phyloP scores from a whole-genome alignment of 2,797 vertebrate species.

The Smutsia gigantea region DNA sequence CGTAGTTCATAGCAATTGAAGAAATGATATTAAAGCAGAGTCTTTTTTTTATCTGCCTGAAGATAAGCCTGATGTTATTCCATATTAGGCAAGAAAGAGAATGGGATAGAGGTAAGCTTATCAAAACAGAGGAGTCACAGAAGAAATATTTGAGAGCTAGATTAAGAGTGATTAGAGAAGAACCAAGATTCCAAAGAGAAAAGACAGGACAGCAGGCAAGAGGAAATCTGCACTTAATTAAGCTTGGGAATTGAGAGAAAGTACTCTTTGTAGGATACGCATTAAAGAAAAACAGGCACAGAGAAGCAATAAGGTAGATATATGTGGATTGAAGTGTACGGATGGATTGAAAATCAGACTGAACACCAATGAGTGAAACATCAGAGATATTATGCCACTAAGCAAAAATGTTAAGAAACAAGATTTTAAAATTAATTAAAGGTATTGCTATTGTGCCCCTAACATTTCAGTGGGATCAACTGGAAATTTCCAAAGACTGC shows the following conservation, averaged over 20 bases:
- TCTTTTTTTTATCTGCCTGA: slow-evolving; percentile 4
- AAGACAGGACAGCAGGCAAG: background rate
- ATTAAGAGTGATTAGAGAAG: background rate
- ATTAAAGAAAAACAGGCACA: background rate
- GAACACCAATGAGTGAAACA: background rate
- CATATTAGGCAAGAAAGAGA: background rate
- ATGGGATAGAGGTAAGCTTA: background rate
- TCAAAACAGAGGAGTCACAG: background rate
- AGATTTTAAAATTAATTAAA: background rate
- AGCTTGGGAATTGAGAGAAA: background rate
- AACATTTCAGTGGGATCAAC: background rate
- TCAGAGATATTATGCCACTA: background rate
- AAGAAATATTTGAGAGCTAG: background rate
- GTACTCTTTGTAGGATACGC: background rate
- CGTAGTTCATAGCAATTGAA: background rate
- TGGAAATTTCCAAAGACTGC: background rate
- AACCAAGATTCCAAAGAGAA: background rate
- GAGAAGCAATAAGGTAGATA: background rate
- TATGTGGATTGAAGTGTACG: background rate
- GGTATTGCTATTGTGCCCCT: background rate
- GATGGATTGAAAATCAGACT: background rate
- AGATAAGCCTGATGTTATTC: background rate
- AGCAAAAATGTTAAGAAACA: background rate
- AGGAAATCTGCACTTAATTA: background rate
- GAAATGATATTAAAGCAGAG: slow-evolving; percentile 19